Evolutionary conservation across 1,140 invertebrate genomes (phyloP).

Genomic region (Apis mellifera): DNA sequence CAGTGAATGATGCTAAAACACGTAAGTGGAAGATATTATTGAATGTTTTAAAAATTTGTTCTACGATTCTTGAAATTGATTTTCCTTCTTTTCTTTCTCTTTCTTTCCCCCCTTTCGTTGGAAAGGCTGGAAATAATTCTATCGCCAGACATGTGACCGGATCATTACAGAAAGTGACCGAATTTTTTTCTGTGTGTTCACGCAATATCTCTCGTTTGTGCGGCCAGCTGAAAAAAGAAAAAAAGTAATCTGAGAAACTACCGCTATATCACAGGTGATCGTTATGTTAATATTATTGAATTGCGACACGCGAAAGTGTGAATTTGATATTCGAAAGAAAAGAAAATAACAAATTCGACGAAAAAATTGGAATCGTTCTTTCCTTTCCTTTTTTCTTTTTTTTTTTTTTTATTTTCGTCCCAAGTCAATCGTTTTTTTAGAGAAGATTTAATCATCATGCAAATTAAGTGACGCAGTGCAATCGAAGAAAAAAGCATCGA

Average conservation of each 20-base stretch:
- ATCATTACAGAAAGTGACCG: slow-evolving; percentile 41
- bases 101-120: neutral
- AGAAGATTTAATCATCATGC: neutral
- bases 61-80: neutral
- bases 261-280: neutral
- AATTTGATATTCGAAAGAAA: neutral
- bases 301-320: neutral
- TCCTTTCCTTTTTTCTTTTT: too few species aligned
- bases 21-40: neutral
- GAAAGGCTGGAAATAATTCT: neutral
- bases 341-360: neutral
- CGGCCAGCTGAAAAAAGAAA: slow-evolving; percentile 60
- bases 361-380: neutral
- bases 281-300: neutral
- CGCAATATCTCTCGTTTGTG: slow-evolving; percentile 57
- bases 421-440: neutral
- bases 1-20: too few species aligned
- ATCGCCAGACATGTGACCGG: neutral
- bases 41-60: too few species aligned
- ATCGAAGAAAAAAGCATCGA: neutral
- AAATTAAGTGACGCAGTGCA: neutral
- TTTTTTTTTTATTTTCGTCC: too few species aligned
- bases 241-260: slow-evolving; percentile 3
- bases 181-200: slow-evolving; percentile 50
- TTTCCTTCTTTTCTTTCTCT: neutral